A percentile compares a stretch with the other conserved stretches of the same genome.
phyloP scores from a whole-genome alignment of 2,797 vertebrate species.

The Microctenopoma stevenorrisi region DNA sequence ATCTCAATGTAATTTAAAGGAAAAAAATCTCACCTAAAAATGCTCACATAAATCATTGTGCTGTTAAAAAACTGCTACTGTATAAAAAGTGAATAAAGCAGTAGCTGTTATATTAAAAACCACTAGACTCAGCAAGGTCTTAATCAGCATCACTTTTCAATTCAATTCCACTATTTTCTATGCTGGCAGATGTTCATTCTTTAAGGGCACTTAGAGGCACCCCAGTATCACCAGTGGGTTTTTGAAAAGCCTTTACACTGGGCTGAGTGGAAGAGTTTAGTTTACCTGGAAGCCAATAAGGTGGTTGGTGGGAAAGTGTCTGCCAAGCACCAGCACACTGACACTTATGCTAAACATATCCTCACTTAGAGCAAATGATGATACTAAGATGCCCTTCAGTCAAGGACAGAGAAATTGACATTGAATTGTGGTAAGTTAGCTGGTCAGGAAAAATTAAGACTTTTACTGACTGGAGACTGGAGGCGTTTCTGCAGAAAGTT shows the following conservation, averaged over 20 bases:
- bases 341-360: not conserved
- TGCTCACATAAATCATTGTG: slow-evolving; percentile 10
- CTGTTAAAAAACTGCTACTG: slow-evolving; percentile 29
- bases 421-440: slow-evolving; percentile 1
- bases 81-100: slow-evolving; percentile 23
- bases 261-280: slow-evolving; percentile 25
- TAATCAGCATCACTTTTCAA: slow-evolving; percentile 30
- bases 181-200: slow-evolving; percentile 26
- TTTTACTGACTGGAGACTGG: not conserved
- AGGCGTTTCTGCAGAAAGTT: slow-evolving; percentile 20
- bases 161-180: slow-evolving; percentile 17
- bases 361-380: slow-evolving; percentile 21
- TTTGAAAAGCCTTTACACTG: slow-evolving; percentile 4
- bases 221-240: slow-evolving; percentile 33
- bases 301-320: slow-evolving; percentile 8
- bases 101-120: slow-evolving; percentile 23
- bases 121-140: slow-evolving; percentile 19
- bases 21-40: slow-evolving; percentile 1
- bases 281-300: slow-evolving; percentile 22
- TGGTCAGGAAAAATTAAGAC: slow-evolving; percentile 15
- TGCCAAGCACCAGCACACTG: slow-evolving; percentile 1
- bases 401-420: slow-evolving; percentile 14
- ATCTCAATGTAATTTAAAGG: not conserved
- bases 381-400: not conserved
- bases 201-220: slow-evolving; percentile 55